Evolutionary conservation across 1,140 invertebrate genomes (phyloP).

Genomic region (Adelges cooleyi): DNA sequence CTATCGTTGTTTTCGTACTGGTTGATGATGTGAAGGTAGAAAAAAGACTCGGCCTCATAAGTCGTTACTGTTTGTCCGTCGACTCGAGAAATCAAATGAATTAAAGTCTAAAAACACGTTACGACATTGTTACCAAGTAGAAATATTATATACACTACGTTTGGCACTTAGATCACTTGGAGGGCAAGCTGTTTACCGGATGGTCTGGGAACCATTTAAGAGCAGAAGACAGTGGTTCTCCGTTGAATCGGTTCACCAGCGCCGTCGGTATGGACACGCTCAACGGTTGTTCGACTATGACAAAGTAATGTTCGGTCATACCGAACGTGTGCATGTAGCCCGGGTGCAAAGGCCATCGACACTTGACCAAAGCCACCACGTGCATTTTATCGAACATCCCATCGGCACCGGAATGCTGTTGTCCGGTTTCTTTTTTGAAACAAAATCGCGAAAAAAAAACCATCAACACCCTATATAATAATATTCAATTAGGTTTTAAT

Average conservation of each 20-base stretch:
- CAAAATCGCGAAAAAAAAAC: not conserved
- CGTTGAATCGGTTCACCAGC: slow-evolving; percentile 46
- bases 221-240: slow-evolving; percentile 48
- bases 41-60: slow-evolving; percentile 60
- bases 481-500: too few relatives aligned
- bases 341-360: slow-evolving; percentile 62
- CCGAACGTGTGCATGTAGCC: slow-evolving; percentile 84
- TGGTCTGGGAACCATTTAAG: slow-evolving; percentile 62
- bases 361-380: slow-evolving; percentile 42
- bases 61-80: slow-evolving; percentile 48
- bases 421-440: not conserved
- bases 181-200: slow-evolving; percentile 44
- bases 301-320: slow-evolving; percentile 68
- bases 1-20: slow-evolving; percentile 59
- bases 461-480: not conserved
- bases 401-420: not conserved
- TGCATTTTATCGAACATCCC: not conserved
- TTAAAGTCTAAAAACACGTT: slow-evolving; percentile 56
- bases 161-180: too few relatives aligned
- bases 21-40: slow-evolving; percentile 83
- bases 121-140: too few relatives aligned
- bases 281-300: slow-evolving; percentile 73
- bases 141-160: too few relatives aligned
- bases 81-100: slow-evolving; percentile 55
- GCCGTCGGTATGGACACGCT: slow-evolving; percentile 51